phyloP scores from a whole-genome alignment of 2,888 invertebrate species.

The Blastobasis adustella region DNA sequence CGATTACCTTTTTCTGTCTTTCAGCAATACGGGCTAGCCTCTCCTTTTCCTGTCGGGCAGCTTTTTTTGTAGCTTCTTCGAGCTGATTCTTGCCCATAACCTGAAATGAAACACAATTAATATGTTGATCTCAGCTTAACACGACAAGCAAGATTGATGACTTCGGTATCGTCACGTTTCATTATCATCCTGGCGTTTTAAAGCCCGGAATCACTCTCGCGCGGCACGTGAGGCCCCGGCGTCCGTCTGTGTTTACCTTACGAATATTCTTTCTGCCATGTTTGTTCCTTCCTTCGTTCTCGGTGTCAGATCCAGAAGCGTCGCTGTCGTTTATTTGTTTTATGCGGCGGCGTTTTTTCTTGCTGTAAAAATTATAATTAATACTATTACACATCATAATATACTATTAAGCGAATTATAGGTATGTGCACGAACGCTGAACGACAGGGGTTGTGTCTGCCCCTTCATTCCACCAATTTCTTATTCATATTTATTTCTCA shows the following conservation, averaged over 20 bases:
- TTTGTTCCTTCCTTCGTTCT: slow-evolving; percentile 62
- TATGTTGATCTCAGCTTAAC: too few species aligned
- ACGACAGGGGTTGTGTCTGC: too few species aligned
- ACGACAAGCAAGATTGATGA: too few species aligned
- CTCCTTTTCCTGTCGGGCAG: slow-evolving; percentile 92
- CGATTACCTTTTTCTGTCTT: slow-evolving; percentile 85
- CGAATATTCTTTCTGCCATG: slow-evolving; percentile 70
- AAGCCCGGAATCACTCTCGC: too few species aligned
- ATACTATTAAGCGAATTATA: too few species aligned
- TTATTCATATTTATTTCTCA: too few species aligned
- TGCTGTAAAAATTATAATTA: slow-evolving; percentile 24
- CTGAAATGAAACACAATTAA: slow-evolving; percentile 21
- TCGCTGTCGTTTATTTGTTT: slow-evolving; percentile 59
- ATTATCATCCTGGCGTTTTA: too few species aligned
- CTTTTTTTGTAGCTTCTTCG: slow-evolving; percentile 88
- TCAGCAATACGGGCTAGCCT: slow-evolving; percentile 91
- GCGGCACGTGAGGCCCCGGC: too few species aligned
- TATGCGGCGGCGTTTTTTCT: slow-evolving; percentile 65
- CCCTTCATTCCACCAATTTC: too few species aligned
- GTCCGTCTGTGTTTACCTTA: slow-evolving; percentile 35
- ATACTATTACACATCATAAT: too few species aligned
- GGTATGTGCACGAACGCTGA: too few species aligned
- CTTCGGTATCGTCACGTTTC: too few species aligned
- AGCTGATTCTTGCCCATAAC: slow-evolving; percentile 78
- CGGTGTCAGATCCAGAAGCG: slow-evolving; percentile 57